Evolutionary conservation across 2,888 invertebrate species (phyloP), one percentile per base, ranked within the genome.

Genomic region (Stegophylla sp.): DNA sequence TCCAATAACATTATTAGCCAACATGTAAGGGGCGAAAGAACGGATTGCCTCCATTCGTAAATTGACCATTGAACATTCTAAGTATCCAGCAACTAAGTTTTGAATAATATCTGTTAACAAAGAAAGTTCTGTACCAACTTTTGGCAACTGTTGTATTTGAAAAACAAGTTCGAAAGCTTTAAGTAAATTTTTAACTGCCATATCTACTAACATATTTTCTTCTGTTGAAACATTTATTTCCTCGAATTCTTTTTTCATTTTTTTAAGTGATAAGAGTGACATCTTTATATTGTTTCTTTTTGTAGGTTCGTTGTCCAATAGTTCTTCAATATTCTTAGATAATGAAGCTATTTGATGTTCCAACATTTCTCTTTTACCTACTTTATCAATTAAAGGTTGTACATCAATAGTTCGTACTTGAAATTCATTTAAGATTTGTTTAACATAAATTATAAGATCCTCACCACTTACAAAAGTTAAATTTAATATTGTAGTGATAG

Each of bases 51-150:
- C 51, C 71, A 79, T 71, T 41, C 79, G 56, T 23, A 79, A 3
- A 9, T 48, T 23, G 5, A 71, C 61, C 20, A 43, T 34, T n/a
- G 48, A 41, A 79, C 79, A 79, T 5, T 79, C 41, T 17, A 79
- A 71, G n/a, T 48, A 79, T 9, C n/a, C 69, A 23, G 61, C 48
- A 23, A 79, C 17, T 63, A 79, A 23, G 3, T 79, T 79, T 43
- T 79, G 61, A 71, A 67, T 61, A 51, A 79, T 79, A 71, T 79
- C 79, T 41, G 79, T 71, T 71, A 79, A 48, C 63, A 79, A n/a
- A 4, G 79, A 79, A 20, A 61, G 51, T 71, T 79, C 61, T 23
- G 9, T 1, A 26, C 34, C 20, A 41, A 79, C 71, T 45, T 71
- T 79, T 0, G 41, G 20, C 17, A 51, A 51, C 41, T 79, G 79